These are phyloP conservation scores for Labroides dimidiatus DNA, from an alignment of 2,797 vertebrate genomes.

Conservation along the genomic window DNA sequence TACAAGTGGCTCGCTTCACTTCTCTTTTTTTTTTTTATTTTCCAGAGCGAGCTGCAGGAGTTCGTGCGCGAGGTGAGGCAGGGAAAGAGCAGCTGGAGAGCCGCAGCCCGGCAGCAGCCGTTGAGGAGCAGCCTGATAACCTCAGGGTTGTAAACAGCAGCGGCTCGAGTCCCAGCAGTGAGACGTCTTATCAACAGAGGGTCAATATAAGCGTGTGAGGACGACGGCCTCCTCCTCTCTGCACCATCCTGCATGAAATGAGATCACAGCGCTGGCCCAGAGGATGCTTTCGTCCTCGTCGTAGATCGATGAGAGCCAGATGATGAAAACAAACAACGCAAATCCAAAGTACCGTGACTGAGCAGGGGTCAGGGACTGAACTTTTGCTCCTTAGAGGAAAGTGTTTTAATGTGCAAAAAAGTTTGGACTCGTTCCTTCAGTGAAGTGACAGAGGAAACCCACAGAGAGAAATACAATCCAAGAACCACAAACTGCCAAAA, in stretches of 20 bases:
- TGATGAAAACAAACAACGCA: constrained; percentile 42
- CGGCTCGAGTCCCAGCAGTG: constrained; percentile 5
- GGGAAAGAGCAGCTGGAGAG: constrained; percentile 42
- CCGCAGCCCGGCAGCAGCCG: constrained; percentile 43
- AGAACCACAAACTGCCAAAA: constrained; percentile 41
- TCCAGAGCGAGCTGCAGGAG: constrained; percentile 4
- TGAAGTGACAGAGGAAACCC: constrained; percentile 18
- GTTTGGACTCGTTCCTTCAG: constrained; percentile 20
- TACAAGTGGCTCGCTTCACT: constrained; percentile 15
- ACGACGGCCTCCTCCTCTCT: constrained; percentile 17
- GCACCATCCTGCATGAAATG: constrained; percentile 23
- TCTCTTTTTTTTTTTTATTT: constrained; percentile 25
- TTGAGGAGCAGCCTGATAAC: constrained; percentile 59
- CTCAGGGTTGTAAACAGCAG: constrained; percentile 66
- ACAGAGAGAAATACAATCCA: constrained; percentile 23
- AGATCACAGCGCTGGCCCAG: constrained; percentile 29
- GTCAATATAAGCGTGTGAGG: constrained; percentile 49
- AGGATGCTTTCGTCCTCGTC: constrained; percentile 14
- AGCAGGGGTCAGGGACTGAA: constrained; percentile 13
- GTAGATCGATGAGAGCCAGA: constrained; percentile 32
- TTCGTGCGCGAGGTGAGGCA: constrained; percentile 5
- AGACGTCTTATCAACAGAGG: constrained; percentile 56
- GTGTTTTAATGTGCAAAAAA: not conserved
- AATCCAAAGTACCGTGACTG: not conserved
- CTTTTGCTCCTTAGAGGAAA: not conserved